Percentiles rank a stretch among this genome's conserved stretches.
phyloP scores from a whole-genome alignment of 2,113 vertebrate species.

The Edolisoma coerulescens region DNA sequence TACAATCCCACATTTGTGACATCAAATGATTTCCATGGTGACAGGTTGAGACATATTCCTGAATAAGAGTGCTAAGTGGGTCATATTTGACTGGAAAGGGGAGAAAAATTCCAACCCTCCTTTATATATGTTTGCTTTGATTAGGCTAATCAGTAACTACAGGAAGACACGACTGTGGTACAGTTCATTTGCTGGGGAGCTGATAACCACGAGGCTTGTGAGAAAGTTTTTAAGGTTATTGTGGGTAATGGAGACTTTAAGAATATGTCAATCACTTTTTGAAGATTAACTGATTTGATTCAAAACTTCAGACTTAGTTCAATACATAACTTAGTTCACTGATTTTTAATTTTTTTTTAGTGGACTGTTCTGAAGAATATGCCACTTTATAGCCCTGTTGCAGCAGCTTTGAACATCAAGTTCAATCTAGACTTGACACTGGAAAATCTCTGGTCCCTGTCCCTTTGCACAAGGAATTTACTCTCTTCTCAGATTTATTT shows the following conservation, averaged over 20 bases:
- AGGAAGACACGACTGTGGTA: not conserved
- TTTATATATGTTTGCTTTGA: not conserved
- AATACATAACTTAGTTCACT: not conserved
- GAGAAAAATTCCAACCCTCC: not conserved
- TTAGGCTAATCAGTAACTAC: not conserved
- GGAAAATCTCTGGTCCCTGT: not conserved
- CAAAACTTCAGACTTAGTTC: not conserved
- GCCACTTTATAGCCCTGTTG: not conserved
- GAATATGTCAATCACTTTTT: not conserved
- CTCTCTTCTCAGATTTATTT: not conserved
- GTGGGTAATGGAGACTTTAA: not conserved
- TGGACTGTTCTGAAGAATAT: not conserved
- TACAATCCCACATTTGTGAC: not conserved
- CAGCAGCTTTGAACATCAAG: not conserved
- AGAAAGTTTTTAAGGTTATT: not conserved
- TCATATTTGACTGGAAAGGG: not conserved
- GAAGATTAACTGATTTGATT: not conserved
- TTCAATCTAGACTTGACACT: not conserved
- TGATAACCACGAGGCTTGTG: not conserved
- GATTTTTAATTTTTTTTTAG: not conserved
- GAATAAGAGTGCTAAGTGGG: not conserved
- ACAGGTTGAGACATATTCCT: not conserved
- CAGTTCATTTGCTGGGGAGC: not conserved
- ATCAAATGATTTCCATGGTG: slow-evolving; percentile 19
- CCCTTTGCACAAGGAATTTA: not conserved